Evolutionary conservation across 2,113 vertebrate genomes (phyloP), one percentile per base, ranked within the genome.

Genomic region (Percopsis transmontana): DNA sequence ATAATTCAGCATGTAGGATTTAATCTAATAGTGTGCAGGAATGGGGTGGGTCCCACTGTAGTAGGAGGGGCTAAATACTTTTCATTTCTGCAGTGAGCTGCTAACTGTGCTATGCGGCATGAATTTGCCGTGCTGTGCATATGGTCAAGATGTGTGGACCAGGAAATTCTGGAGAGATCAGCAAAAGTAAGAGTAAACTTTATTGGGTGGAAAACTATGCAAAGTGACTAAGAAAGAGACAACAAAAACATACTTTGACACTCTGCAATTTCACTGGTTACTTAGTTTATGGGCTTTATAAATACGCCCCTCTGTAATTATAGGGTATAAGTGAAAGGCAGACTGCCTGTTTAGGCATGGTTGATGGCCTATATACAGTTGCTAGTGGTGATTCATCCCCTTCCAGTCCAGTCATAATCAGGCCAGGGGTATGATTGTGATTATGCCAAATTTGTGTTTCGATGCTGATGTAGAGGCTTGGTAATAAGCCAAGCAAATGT

Each of bases 261-360:
- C 68, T 68, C 69, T 71, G 74, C 74, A 79, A 77, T 81, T 86
- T 82, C 72, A 84, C 85, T 50, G 66, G 72, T 51, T 77, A 55
- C 71, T 74, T 77, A 77, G 80, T 88, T 88, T 81, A 82, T 85
- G 83, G 74, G 68, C 72, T 89, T 89, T 90, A 90, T 89, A 93
- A 92, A 92, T 92, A 91, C 76, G 75, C 18, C 58, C 72, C 62
- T 83, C 82, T 27, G 74, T 92, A 92, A 93, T 93, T 88, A 90
- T 77, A 85, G 90, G 81, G 74, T 87, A 57, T 42, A 72, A 72
- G 79, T 75, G 79, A 85, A 77, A 77, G 66, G 65, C 68, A 68
- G 70, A 57, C 45, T 11, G 52, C 50, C 71, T 76, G 72, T 84
- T 87, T 68, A 53, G 27, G 47, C 58, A 74, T 79, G 85, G 73